These are phyloP conservation scores for Perizoma affinitatum DNA, from an alignment of 2,888 invertebrate genomes.

Conservation along the genomic window DNA sequence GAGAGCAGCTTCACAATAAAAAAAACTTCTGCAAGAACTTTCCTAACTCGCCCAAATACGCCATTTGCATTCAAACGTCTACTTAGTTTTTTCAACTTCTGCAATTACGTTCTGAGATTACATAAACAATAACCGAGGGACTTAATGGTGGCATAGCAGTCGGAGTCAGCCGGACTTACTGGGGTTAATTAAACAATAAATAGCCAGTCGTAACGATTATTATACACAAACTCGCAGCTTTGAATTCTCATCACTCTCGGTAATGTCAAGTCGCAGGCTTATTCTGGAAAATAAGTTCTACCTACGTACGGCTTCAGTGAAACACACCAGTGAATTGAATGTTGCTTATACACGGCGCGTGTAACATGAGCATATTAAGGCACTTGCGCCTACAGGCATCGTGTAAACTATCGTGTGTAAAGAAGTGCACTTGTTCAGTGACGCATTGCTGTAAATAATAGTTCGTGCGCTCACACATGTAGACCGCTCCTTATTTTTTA, in stretches of 20 bases:
- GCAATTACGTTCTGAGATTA: constrained; percentile 63
- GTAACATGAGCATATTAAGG: no score
- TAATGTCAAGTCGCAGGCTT: constrained; percentile 72
- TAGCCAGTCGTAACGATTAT: constrained; percentile 75
- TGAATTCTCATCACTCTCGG: constrained; percentile 82
- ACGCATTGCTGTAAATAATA: no score
- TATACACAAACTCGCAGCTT: constrained; percentile 77
- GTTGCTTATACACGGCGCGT: no score
- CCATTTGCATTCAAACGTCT: constrained; percentile 39
- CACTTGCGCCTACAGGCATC: no score
- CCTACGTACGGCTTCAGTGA: background rate
- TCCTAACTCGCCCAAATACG: constrained; percentile 29
- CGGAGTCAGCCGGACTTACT: constrained; percentile 44
- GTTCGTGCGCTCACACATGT: no score
- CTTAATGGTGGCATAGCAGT: constrained; percentile 58
- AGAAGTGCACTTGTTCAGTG: no score
- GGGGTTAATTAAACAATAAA: constrained; percentile 82
- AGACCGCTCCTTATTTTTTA: no score
- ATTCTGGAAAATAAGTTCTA: constrained; percentile 47
- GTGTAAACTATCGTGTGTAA: no score
- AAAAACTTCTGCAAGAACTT: constrained; percentile 20
- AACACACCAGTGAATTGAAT: background rate
- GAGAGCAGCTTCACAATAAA: constrained; percentile 11
- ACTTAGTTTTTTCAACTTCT: constrained; percentile 59
- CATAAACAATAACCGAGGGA: constrained; percentile 69